These are phyloP conservation scores for Pseudoips prasinana DNA, from an alignment of 2,888 invertebrate species.

Conservation along the genomic window DNA sequence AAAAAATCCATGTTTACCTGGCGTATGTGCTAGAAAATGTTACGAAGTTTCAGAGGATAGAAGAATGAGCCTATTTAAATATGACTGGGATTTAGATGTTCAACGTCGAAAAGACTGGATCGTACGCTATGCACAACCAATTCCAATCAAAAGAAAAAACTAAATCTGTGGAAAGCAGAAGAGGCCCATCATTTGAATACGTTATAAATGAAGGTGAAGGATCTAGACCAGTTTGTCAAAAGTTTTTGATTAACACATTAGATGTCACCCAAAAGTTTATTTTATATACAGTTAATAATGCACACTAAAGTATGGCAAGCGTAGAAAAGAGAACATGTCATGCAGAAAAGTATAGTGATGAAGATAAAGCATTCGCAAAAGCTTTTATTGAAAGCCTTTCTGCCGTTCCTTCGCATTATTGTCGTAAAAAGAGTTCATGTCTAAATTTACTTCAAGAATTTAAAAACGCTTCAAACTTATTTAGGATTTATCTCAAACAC, in stretches of 20 bases:
- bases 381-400: conserved; percentile 3
- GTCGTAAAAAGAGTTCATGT: conserved; percentile 2
- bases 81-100: conserved; percentile 6
- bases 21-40: conserved; percentile 4
- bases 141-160: conserved; percentile 4
- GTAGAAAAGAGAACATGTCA: conserved; percentile 9
- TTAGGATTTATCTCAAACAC: conserved; percentile 1
- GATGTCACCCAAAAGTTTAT: conserved; percentile 11
- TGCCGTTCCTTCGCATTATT: conserved; percentile 2
- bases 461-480: conserved; percentile 3
- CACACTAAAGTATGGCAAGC: conserved; percentile 7
- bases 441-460: conserved; percentile 3
- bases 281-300: conserved; percentile 7
- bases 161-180: background rate
- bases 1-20: conserved; percentile 3
- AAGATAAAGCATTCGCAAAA: conserved; percentile 5
- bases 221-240: conserved; percentile 7
- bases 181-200: conserved; percentile 3
- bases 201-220: conserved; percentile 8
- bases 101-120: conserved; percentile 7
- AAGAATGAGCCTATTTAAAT: conserved; percentile 2
- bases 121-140: background rate
- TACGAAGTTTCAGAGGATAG: conserved; percentile 4
- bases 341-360: conserved; percentile 6
- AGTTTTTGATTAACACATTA: conserved; percentile 12